Base-by-base conservation (phyloP, 1,140 invertebrate species). In the Triops longicaudatus region DNA sequence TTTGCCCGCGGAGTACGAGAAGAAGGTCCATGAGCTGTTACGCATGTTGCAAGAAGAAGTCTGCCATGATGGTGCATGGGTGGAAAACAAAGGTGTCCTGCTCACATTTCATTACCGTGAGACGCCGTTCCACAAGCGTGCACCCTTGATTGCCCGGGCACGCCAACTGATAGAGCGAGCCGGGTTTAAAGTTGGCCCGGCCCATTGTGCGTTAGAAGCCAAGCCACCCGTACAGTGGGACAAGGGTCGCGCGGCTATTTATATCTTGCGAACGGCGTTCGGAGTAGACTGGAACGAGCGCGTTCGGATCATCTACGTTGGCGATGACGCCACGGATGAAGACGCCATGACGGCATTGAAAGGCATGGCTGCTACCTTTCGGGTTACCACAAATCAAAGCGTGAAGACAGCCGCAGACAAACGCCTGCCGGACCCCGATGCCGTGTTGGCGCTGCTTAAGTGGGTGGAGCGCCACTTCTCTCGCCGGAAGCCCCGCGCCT, bases 251-350 rank as follows among this genome's bases (percentile, higher is more conserved):
- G 94, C 93, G 72, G 93, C 92, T 0, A 93, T 96, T 80, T 95
- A 96, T 82, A 96, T 96, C 80, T 82, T 96, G 43, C 88, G 94
- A 76, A 95, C 93, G 1, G 91, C 93, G 0, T 95, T 95, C 83
- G 94, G 93, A 14, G 87, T 95, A 0, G 93, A 96, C 83, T 96
- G 94, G 94, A 92, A 91, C 81, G 93, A 96, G 83, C 88, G 94
- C 73, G 93, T 96, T 77, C 88, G 93, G 79, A 94, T 95, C 80
- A 94, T 96, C 81, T 96, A 95, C 81, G 93, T 90, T 75, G 94
- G 94, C 78, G 94, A 96, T 84, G 94, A 96, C 85, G 88, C 88
- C 14, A 95, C 94, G 0, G 94, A 96, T 83, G 94, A 96, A 84
- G 94, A 96, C 83, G 94, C 94, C 28, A 95, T 96, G 90, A 87